Base-by-base conservation (phyloP, 2,888 invertebrate genomes). In the Noctua janthe region DNA sequence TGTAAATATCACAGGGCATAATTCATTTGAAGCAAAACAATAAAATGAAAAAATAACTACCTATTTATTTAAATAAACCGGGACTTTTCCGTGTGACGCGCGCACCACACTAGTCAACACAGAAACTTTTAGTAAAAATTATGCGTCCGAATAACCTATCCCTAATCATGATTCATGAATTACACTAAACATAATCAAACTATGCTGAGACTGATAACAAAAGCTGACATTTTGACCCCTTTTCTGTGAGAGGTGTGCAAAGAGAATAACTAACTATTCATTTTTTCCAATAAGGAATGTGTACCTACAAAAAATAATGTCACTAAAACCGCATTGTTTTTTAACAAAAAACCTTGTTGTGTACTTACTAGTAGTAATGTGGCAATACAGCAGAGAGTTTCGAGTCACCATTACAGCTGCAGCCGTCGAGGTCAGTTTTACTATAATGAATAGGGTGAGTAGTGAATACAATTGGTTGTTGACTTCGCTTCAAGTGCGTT, bases 341-440 rank as follows among this genome's bases (percentile, higher is more conserved):
- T 39, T 29, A 35, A 4, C 49, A 47, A 10, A 56, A 43, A 51
- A 70, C 81, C 70, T 67, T 84, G 73, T 10, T 23, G 11, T 62
- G 13, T 62, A 71, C 39, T 81, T 76, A 66, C 10, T 64, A 35
- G 35, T 3, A 35, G 62, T 0, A 23, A 20, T 85, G 64, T 51
- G 17, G 82, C 51, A 74, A 77, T 17, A 54, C 54, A 35, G 11
- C 29, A n/a, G 23, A 70, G 29, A 77, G 64, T 81, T 77, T 69
- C 17, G n/a, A 69, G n/a, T 43, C 23, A 8, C 29, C 49, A 64
- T 15, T 54, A 43, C 35, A 20, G 39, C 35, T 73, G 15, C 17
- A 15, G 5, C 0, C 15, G 1, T 15, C 86, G 79, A 82, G 86
- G 84, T 71, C 71, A 71, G 54, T 79, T 82, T 85, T 85, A 85